Base-by-base conservation (phyloP, 2,888 invertebrate genomes). In the Odontocolon sp. region DNA sequence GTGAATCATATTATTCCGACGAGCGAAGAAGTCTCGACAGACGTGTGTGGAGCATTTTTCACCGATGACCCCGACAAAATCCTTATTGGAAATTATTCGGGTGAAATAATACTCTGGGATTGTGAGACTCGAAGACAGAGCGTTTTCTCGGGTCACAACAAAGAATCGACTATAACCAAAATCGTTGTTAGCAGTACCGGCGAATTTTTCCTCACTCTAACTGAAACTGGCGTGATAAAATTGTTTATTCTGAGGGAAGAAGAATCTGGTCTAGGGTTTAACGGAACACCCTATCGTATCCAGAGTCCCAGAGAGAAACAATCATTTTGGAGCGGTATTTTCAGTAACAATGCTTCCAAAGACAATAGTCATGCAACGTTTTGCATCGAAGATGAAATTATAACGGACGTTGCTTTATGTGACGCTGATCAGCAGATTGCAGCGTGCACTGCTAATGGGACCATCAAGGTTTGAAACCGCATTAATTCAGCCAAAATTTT, bases 21-120 rank as follows among this genome's bases (percentile, higher is more conserved):
- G 79, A 87, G 87, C 0, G 92, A 94, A 59, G 93, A 93, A 80
- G 91, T 94, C n/a, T 91, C 91, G 54, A 92, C 92, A 72, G 91
- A 91, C 47, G 92, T 94, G 50, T 91, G 91, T 2, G 91, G 92
- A 0, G 93, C 93, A 0, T 78, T 69, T 56, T 83, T 94, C 82
- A 91, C 91, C 8, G 86, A 89, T 57, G 85, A 91, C 57, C 90
- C 90, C 1, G 86, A 91, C 63, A 87, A 91, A 77, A 88, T 92
- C 77, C 86, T 93, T 61, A 87, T 92, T 68, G 93, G 92, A 3
- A 91, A 91, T 40, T 85, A 88, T 47, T 84, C 85, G 63, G 93
- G 93, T n/a, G 87, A 88, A 66, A 91, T 93, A 77, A 89, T 92
- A 81, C 90, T 94, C 54, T 94, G 94, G 91, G 92, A 94, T 82